Evolutionary conservation across 2,888 invertebrate genomes (phyloP), one percentile per base, ranked within the genome.

Genomic region (Tolmerus cingulatus): DNA sequence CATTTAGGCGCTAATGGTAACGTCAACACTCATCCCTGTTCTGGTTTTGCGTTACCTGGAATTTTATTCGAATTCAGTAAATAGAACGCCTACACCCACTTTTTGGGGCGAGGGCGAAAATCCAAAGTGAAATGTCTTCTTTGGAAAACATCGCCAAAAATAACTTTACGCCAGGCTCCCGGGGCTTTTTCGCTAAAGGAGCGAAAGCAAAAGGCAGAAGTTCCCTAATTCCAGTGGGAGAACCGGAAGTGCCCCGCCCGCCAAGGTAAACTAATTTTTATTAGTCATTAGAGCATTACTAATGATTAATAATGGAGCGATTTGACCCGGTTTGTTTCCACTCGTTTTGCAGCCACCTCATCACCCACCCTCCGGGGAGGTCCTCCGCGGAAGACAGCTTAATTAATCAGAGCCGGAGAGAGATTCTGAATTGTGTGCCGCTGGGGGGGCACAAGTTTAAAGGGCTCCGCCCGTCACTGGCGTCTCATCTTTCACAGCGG

Each of bases 241-340:
- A 12, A 78, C 14, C 37, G 40, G 40, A 23, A 78, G 37, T 19
- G 78, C 34, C 55, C 55, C 37, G 19, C 51, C 55, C 37, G 30
- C 19, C 5, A 30, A 55, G 30, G 55, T 74, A 74, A 85, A 46
- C 74, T 85, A 85, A 85, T 87, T 87, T 57, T 74, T 81, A 87
- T 79, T 87, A 87, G 79, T 74, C 86, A 66, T 46, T 87, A 86
- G 74, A 43, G 43, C 34, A 81, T n/a, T 74, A 78, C 74, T 87
- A 87, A 87, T 86, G 87, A 87, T 87, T 86, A 87, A 87, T 87
- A 87, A 87, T 87, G 86, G 81, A 86, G 82, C 82, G 86, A 87
- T 81, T 87, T 87, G 76, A 57, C 86, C 86, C 87, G 43, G 84
- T 86, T 87, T 86, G 76, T 86, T 86, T 57, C 30, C 55, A 27